Conservation (phyloP, 2,888 invertebrate species). For the Tigriopus californicus region DNA sequence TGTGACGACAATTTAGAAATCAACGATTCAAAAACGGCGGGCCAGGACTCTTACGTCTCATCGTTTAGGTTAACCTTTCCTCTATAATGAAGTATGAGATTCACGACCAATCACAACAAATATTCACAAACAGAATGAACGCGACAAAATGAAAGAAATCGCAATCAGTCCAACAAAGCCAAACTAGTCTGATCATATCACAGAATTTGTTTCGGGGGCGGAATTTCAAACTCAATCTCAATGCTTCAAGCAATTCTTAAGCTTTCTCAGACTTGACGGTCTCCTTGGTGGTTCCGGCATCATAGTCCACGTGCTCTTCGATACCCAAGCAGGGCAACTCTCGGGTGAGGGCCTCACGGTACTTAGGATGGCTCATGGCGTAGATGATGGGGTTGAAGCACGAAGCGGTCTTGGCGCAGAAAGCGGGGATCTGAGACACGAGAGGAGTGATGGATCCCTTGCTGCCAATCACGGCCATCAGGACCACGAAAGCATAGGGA, state of each 20-base stretch:
- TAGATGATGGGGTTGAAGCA: conserved; percentile 19
- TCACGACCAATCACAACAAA: no score
- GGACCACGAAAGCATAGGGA: conserved; percentile 18
- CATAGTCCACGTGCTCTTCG: not conserved
- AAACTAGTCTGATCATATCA: no score
- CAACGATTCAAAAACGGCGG: no score
- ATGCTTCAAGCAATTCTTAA: not conserved
- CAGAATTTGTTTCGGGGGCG: no score
- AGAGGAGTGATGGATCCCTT: conserved; percentile 17
- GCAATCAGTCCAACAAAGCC: no score
- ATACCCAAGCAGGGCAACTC: conserved; percentile 10
- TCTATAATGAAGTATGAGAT: no score
- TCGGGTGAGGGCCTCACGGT: conserved; percentile 7
- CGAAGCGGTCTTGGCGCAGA: conserved; percentile 18
- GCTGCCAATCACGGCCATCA: conserved; percentile 18
- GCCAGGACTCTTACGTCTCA: no score
- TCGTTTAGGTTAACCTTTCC: no score
- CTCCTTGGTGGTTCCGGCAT: not conserved
- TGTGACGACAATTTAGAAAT: no score
- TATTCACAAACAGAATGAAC: no score
- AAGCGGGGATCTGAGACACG: conserved; percentile 18
- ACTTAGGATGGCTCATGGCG: conserved; percentile 19
- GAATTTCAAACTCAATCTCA: no score
- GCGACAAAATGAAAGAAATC: no score
- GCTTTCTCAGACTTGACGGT: conserved; percentile 5